These are phyloP conservation scores for Mesochorus sp. DNA, from an alignment of 2,888 invertebrate species.

Conservation along the genomic window DNA sequence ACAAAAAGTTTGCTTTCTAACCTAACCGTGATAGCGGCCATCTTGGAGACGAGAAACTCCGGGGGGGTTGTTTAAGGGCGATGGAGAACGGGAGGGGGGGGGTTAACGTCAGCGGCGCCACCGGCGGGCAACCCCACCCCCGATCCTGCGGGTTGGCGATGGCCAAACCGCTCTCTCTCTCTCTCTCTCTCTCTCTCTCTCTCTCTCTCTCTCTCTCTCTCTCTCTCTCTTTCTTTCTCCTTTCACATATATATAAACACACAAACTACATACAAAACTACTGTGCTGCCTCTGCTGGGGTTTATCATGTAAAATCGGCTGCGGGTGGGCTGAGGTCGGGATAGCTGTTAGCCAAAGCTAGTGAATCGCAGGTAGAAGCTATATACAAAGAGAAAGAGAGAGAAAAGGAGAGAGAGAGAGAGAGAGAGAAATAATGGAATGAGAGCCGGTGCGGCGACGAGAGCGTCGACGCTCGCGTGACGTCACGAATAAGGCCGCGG, in stretches of 20 bases:
- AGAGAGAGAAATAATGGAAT: not conserved
- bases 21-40: slow-evolving; percentile 55
- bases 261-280: slow-evolving; percentile 29
- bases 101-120: slow-evolving; percentile 53
- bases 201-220: no score
- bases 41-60: slow-evolving; percentile 51
- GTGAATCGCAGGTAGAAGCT: slow-evolving; percentile 25
- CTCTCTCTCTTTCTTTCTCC: no score
- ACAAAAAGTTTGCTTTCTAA: slow-evolving; percentile 40
- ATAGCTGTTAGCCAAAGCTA: slow-evolving; percentile 14
- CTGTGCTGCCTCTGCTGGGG: slow-evolving; percentile 35
- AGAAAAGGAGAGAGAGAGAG: not conserved
- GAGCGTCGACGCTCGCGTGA: slow-evolving; percentile 73
- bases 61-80: not conserved
- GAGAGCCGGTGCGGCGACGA: slow-evolving; percentile 58
- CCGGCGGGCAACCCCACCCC: slow-evolving; percentile 33
- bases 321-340: not conserved
- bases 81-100: not conserved
- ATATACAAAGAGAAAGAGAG: not conserved
- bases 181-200: no score
- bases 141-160: slow-evolving; percentile 47
- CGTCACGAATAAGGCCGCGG: slow-evolving; percentile 79
- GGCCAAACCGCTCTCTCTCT: no score
- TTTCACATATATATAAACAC: no score
- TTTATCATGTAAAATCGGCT: slow-evolving; percentile 10